Conservation (phyloP, 2,113 vertebrate genomes). For the Garra rufa region DNA sequence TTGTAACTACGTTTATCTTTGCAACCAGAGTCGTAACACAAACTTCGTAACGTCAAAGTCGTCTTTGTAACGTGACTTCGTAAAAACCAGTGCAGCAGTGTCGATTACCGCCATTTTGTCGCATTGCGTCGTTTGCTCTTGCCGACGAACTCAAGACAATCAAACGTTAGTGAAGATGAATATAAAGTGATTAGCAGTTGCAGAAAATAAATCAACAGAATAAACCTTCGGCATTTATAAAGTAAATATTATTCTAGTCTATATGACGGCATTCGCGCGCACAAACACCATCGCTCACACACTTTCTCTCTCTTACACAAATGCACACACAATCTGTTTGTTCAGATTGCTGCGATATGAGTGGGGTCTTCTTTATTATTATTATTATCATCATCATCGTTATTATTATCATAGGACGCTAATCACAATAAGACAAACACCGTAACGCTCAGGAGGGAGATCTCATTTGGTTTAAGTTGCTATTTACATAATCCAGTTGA, state of each 20-base stretch:
- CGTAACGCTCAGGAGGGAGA: conserved; percentile 22
- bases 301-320: neutral
- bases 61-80: neutral
- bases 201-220: conserved; percentile 27
- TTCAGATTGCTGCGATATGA: conserved; percentile 28
- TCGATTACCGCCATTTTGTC: neutral
- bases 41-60: neutral
- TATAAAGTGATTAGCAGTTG: conserved; percentile 25
- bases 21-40: neutral
- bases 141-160: neutral
- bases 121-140: neutral
- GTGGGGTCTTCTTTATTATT: neutral
- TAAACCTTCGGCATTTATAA: neutral
- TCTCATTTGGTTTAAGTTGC: conserved; percentile 52
- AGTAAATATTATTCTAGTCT: neutral
- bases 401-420: conserved; percentile 44
- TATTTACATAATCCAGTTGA: conserved; percentile 58
- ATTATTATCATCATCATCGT: conserved; percentile 6
- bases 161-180: conserved; percentile 11
- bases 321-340: neutral
- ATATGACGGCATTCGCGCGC: neutral
- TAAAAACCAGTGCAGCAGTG: neutral
- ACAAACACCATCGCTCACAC: neutral
- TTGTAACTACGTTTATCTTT: neutral
- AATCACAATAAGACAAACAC: conserved; percentile 32